Base-by-base conservation (phyloP, 1,140 invertebrate genomes). In the Wiebesia pumilae region DNA sequence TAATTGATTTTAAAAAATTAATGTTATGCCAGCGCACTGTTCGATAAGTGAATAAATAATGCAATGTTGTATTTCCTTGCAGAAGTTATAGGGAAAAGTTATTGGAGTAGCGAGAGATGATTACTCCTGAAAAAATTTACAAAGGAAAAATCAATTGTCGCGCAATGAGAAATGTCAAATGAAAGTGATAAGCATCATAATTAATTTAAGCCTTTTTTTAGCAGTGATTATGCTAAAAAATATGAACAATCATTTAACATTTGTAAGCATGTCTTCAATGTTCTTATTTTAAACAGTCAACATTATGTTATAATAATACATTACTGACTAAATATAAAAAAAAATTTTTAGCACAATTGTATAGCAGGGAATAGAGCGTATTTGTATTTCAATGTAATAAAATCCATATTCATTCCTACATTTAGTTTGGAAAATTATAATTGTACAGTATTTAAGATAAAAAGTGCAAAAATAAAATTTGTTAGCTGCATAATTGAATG, bases 31-130 rank as follows among this genome's bases (percentile, higher is more conserved):
- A 79, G n/a, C 54, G 78, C 33, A 54, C 35, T 73, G 84, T 43
- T 71, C 78, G 40, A 78, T 80, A 81, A 80, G 83, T 38, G 40
- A 75, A 81, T 82, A 82, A 80, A 77, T 87, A 65, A 84, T 81
- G 47, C 79, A 80, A 75, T 87, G 62, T 88, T 87, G 77, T 86
- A 40, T 90, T 92, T 89, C n/a, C 87, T 88, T 90, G 79, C 89
- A 93, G 93, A 93, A 90, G 90, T 93, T 62, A 92, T 94, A 87
- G 93, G 93, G 73, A 93, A 93, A 81, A 94, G 90, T 89, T 94
- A 94, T 80, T 94, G 93, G 93, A 93, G 92, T 90, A 93, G 91
- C 81, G 93, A 93, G 80, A 93, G 93, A 90, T 93, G 92, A 93
- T 91, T 89, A 87, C 89, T 88, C 86, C 87, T 35, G 58, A 80